Evolutionary conservation across 2,797 vertebrate genomes (phyloP), one percentile per base, ranked within the genome.

Genomic region (Danio aesculapii): DNA sequence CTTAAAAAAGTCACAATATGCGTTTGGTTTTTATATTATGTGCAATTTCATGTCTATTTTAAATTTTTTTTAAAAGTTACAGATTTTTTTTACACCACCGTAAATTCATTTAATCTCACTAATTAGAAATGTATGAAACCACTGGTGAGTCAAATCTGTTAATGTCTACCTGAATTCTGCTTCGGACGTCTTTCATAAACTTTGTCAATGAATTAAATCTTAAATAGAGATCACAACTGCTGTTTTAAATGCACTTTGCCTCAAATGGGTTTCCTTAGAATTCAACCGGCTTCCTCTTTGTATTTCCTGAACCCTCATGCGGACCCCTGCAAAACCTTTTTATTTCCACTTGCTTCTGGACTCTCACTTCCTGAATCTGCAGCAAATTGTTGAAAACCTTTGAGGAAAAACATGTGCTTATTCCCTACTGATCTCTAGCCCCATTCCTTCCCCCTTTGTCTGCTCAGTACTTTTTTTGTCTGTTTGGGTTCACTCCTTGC

Each of bases 291-390:
- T 88, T 91, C 84, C 88, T 85, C 75, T 88, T 87, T 86, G 84
- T 77, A 66, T 83, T 85, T 84, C 83, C 58, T 75, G 77, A 66
- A 49, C 58, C 72, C 81, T 70, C 53, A 17, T 70, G 63, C 30
- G 53, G 83, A 84, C 79, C 70, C 77, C 66, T 50, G 61, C 50
- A 14, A 79, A 79, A 73, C 78, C 77, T 66, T 87, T 79, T 61
- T 47, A 72, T 79, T 84, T 82, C 81, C 73, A 63, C 70, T 75
- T 73, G 64, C 55, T 70, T 79, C 66, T 59, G 4, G 58, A 79
- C 79, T 76, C 91, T 92, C 91, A 92, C 91, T 94, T 93, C 92
- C 93, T 92, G 88, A 91, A 91, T 86, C 87, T 90, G 81, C 86
- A 91, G 88, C 88, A 86, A 89, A 92, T 85, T 89, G 87, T 84